Conservation (phyloP, 1,140 invertebrate species). For the Apolygus lucorum region DNA sequence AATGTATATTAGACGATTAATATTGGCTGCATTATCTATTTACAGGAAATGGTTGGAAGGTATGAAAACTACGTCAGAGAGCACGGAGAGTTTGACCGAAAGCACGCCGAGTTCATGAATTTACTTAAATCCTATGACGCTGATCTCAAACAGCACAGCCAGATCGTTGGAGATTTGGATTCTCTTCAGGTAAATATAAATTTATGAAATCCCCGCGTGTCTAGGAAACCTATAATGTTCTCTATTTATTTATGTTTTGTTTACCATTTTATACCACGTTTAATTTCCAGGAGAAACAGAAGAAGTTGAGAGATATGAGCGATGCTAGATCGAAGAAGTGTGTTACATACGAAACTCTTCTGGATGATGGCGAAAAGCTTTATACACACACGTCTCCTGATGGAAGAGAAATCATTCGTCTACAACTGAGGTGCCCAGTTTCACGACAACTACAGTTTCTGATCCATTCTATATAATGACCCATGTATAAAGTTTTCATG, state of each 20-base stretch:
- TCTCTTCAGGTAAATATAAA: conserved; percentile 48
- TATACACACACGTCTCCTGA: conserved; percentile 89
- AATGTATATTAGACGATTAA: too few species aligned
- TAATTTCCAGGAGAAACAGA: conserved; percentile 60
- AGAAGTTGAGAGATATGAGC: conserved; percentile 68
- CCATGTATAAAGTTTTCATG: not conserved
- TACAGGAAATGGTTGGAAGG: conserved; percentile 55
- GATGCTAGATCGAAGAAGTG: conserved; percentile 73
- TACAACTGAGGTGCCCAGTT: conserved; percentile 57
- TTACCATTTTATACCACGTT: conserved; percentile 2
- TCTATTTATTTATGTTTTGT: not conserved
- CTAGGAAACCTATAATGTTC: too few species aligned
- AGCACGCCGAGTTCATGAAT: conserved; percentile 62
- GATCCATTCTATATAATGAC: not conserved
- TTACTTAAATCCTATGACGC: conserved; percentile 62
- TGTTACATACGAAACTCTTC: conserved; percentile 71
- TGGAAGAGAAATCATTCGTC: conserved; percentile 81
- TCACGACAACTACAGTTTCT: not conserved
- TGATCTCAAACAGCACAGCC: conserved; percentile 65
- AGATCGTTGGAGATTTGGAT: conserved; percentile 77
- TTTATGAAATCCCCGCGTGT: too few species aligned
- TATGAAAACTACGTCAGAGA: conserved; percentile 80
- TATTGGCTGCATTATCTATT: too few species aligned
- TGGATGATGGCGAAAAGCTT: conserved; percentile 83
- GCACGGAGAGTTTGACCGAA: conserved; percentile 70